A percentile compares a stretch with the other conserved stretches of the same genome.
These are phyloP conservation scores for Progne subis DNA, from an alignment of 2,113 vertebrate species.

Conservation along the genomic window DNA sequence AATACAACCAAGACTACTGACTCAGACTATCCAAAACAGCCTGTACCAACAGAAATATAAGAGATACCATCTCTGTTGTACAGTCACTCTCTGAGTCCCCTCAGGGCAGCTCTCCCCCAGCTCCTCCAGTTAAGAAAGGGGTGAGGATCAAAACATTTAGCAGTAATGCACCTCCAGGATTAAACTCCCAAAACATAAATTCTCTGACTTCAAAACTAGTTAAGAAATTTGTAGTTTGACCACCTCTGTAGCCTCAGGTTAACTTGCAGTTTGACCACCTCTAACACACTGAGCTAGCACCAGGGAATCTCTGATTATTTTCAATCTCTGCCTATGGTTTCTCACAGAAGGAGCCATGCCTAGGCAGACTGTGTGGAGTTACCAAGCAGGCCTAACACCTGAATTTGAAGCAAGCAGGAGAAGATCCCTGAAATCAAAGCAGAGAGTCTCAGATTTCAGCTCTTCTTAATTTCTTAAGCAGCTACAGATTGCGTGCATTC, in stretches of 20 bases:
- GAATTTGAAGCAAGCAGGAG: neutral
- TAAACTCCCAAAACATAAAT: neutral
- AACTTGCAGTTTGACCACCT: neutral
- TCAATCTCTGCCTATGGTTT: neutral
- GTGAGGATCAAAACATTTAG: neutral
- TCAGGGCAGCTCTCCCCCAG: neutral
- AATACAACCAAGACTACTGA: neutral
- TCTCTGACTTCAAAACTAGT: neutral
- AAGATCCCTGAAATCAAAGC: neutral
- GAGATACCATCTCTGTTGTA: neutral
- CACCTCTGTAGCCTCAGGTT: neutral
- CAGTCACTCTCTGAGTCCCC: too few species aligned
- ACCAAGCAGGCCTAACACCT: neutral
- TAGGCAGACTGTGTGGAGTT: neutral
- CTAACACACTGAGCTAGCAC: neutral
- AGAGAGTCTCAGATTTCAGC: neutral
- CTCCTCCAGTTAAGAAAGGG: neutral
- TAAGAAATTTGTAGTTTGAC: neutral
- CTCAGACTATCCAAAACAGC: neutral
- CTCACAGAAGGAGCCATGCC: neutral
- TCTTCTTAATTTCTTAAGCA: neutral
- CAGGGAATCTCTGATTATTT: neutral
- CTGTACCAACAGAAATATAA: neutral
- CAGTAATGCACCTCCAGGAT: neutral
- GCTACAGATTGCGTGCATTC: accelerated